Evolutionary conservation across 2,797 vertebrate genomes (phyloP).

Genomic region (Galagoides demidoff): DNA sequence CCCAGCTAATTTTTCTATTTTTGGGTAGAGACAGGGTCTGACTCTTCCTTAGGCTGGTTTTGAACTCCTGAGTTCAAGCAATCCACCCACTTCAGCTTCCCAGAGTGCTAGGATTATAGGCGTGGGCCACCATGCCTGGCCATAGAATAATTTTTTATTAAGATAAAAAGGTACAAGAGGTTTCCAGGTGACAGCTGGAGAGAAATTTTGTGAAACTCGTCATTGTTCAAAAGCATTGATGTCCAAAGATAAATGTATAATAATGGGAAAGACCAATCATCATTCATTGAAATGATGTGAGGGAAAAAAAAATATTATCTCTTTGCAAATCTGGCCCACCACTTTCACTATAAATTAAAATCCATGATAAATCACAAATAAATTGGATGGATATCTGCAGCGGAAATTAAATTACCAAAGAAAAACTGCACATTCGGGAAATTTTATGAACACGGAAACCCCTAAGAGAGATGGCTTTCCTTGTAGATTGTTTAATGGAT

Average conservation of each 20-base stretch:
- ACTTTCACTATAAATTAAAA: slow-evolving; percentile 73
- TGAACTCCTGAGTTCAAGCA: too few relatives aligned
- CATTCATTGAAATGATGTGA: slow-evolving; percentile 44
- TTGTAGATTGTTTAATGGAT: slow-evolving; percentile 43
- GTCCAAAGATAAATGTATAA: slow-evolving; percentile 63
- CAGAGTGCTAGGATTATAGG: too few relatives aligned
- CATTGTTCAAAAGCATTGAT: slow-evolving; percentile 62
- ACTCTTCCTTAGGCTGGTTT: too few relatives aligned
- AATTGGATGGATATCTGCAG: slow-evolving; percentile 40
- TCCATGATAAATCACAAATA: slow-evolving; percentile 51
- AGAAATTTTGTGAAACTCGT: slow-evolving; percentile 35
- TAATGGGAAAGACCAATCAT: neutral
- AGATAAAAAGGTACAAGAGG: neutral
- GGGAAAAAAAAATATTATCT: slow-evolving; percentile 62
- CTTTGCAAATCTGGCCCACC: slow-evolving; percentile 48
- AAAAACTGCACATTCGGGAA: slow-evolving; percentile 55
- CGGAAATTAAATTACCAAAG: slow-evolving; percentile 65
- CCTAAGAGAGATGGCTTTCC: slow-evolving; percentile 45
- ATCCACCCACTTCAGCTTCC: too few relatives aligned
- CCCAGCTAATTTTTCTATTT: too few relatives aligned
- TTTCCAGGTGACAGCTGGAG: slow-evolving; percentile 26
- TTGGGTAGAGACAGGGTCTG: too few relatives aligned
- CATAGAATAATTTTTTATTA: neutral
- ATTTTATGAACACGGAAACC: slow-evolving; percentile 24
- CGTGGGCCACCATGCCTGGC: too few relatives aligned